Percentiles rank a stretch among this genome's conserved stretches.
Conservation (phyloP, 2,797 vertebrate species). For the Chloroceryle inda region DNA sequence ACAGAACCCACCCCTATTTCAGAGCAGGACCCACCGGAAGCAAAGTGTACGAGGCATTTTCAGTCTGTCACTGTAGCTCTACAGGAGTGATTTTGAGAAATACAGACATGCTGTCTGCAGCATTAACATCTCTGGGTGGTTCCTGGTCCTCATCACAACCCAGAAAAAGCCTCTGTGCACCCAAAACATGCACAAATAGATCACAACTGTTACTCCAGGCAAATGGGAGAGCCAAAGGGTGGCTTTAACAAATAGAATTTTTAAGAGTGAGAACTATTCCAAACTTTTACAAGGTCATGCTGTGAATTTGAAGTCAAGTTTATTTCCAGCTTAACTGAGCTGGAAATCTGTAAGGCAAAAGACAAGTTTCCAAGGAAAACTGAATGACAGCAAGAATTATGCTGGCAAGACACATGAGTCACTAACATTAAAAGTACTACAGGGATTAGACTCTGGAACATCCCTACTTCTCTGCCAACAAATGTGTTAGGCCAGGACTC, state of each 20-base stretch:
- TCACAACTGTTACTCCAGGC: neutral
- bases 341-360: neutral
- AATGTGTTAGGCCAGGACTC: neutral
- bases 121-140: neutral
- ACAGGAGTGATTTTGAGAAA: neutral
- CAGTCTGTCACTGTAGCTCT: neutral
- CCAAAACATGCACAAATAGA: accelerated
- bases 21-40: accelerated
- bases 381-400: neutral
- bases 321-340: neutral
- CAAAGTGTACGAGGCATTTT: neutral
- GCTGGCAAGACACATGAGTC: neutral
- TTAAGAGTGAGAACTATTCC: neutral
- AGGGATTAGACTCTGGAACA: neutral
- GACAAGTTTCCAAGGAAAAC: neutral
- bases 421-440: neutral
- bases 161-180: neutral
- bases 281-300: neutral
- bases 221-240: neutral
- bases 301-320: neutral
- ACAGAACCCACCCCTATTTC: accelerated
- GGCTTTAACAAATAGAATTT: neutral
- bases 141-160: neutral
- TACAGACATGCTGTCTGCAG: neutral
- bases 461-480: neutral